These are phyloP conservation scores for Lochmaea capreae DNA, from an alignment of 2,888 invertebrate genomes.

Conservation along the genomic window DNA sequence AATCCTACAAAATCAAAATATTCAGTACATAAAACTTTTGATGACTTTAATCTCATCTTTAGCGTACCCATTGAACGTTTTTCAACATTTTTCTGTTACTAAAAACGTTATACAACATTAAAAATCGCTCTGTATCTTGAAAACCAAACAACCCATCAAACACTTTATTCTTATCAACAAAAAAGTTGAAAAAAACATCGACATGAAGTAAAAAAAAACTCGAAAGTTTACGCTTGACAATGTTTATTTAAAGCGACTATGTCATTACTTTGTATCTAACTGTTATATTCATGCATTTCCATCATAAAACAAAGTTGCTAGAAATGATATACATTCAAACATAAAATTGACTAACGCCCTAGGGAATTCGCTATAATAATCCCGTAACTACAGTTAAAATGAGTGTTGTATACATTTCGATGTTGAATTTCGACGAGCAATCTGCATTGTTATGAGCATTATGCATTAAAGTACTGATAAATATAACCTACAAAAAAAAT, in stretches of 20 bases:
- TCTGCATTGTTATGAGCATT: constrained; percentile 29
- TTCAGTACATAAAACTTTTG: no score
- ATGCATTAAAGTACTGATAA: constrained; percentile 4
- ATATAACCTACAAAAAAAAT: not conserved
- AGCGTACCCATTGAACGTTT: no score
- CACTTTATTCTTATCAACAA: no score
- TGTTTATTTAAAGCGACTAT: not conserved
- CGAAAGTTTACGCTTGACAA: no score
- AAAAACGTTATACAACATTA: no score
- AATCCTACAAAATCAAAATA: no score
- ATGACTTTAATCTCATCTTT: no score
- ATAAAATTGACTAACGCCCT: constrained; percentile 23
- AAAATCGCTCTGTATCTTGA: no score
- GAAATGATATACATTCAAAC: constrained; percentile 25
- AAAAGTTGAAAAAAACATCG: no score
- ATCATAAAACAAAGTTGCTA: constrained; percentile 3
- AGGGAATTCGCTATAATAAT: constrained; percentile 35
- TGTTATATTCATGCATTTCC: not conserved
- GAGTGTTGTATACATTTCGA: constrained; percentile 27
- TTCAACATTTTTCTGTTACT: no score
- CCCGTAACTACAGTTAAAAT: constrained; percentile 29
- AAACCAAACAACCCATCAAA: no score
- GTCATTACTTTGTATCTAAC: not conserved
- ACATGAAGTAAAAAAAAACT: no score
- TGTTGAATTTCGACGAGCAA: constrained; percentile 26